Evolutionary conservation across 2,888 invertebrate species (phyloP).

Genomic region (Xylota segnis): DNA sequence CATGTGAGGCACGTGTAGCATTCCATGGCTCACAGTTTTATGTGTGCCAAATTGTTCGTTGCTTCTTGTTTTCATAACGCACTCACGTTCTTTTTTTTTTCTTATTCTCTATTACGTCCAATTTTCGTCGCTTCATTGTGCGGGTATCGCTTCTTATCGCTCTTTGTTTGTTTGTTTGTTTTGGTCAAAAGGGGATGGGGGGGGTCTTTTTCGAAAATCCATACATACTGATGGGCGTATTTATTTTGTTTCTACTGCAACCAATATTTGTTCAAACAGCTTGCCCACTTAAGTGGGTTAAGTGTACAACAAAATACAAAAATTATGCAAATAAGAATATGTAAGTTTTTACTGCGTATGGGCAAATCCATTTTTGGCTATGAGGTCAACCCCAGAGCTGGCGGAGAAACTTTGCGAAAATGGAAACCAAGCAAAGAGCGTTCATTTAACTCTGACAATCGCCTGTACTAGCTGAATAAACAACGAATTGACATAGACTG

Average conservation of each 20-base stretch:
- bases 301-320: conserved; percentile 11
- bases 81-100: conserved; percentile 17
- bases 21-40: conserved; percentile 1
- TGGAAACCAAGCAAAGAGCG: conserved; percentile 4
- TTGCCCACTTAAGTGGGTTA: conserved; percentile 28
- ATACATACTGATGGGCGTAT: not conserved
- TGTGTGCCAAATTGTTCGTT: conserved; percentile 36
- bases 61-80: conserved; percentile 28
- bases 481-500: not conserved
- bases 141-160: conserved; percentile 8
- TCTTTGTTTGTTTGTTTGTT: conserved; percentile 4
- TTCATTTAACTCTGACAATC: conserved; percentile 27
- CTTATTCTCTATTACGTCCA: conserved; percentile 9
- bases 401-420: not conserved
- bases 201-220: not conserved
- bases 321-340: conserved; percentile 26
- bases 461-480: conserved; percentile 14
- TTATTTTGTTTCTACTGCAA: not conserved
- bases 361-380: conserved; percentile 20
- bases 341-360: not conserved
- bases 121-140: conserved; percentile 7
- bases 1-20: conserved; percentile 43
- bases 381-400: conserved; percentile 22
- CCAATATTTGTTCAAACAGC: conserved; percentile 7
- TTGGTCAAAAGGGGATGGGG: not conserved